These are phyloP conservation scores for Gracilinanus agilis DNA, from an alignment of 2,113 vertebrate genomes.

Conservation along the genomic window DNA sequence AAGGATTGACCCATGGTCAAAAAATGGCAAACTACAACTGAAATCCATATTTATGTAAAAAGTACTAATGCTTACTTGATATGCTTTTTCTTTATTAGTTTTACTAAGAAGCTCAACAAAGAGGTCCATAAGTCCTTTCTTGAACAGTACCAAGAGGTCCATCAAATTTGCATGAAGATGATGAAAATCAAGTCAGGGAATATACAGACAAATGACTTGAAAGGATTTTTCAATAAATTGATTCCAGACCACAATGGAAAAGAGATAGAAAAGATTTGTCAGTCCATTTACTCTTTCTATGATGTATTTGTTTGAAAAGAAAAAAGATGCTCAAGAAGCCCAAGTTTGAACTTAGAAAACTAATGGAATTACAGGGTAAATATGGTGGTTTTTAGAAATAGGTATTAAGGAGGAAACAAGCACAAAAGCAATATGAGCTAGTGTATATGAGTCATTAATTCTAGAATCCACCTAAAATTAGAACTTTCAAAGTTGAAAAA, in stretches of 20 bases:
- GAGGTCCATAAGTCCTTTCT: slow-evolving; percentile 95
- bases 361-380: slow-evolving; percentile 94
- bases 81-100: slow-evolving; percentile 93
- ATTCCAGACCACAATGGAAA: slow-evolving; percentile 96
- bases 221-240: slow-evolving; percentile 97
- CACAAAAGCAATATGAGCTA: slow-evolving; percentile 93
- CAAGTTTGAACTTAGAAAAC: slow-evolving; percentile 95
- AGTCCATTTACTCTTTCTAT: slow-evolving; percentile 95
- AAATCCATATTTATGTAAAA: slow-evolving; percentile 93
- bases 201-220: slow-evolving; percentile 95
- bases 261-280: slow-evolving; percentile 95
- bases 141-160: slow-evolving; percentile 94
- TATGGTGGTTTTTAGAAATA: slow-evolving; percentile 72
- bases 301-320: slow-evolving; percentile 95
- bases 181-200: slow-evolving; percentile 96
- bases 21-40: slow-evolving; percentile 97
- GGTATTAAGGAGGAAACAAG: slow-evolving; percentile 90
- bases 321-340: slow-evolving; percentile 96
- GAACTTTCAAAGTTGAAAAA: slow-evolving; percentile 83
- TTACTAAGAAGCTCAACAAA: slow-evolving; percentile 95
- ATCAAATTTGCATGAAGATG: slow-evolving; percentile 96
- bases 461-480: slow-evolving; percentile 92
- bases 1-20: slow-evolving; percentile 99
- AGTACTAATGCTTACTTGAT: slow-evolving; percentile 94
- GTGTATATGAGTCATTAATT: slow-evolving; percentile 95